A percentile compares a stretch with the other conserved stretches of the same genome.
Evolutionary conservation across 2,113 vertebrate genomes (phyloP).

Genomic region (Ptilorrhoa leucosticta): DNA sequence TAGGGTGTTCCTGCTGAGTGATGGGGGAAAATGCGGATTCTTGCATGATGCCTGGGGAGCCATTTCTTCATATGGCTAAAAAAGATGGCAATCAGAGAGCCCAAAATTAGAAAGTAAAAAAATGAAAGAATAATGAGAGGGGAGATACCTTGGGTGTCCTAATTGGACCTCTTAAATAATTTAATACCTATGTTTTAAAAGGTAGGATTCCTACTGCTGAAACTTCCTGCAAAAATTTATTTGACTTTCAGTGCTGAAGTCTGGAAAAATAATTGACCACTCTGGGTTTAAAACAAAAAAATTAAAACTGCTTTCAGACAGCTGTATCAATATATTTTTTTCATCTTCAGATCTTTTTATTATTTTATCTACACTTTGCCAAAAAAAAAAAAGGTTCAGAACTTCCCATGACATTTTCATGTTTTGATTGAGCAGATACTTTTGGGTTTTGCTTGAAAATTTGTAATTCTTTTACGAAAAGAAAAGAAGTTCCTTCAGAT

Average conservation of each 20-base stretch:
- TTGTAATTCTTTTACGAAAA: not conserved
- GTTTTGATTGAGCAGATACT: not conserved
- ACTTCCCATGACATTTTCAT: not conserved
- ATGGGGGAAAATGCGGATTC: not conserved
- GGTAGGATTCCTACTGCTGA: not conserved
- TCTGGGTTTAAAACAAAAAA: not conserved
- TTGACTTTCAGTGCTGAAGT: not conserved
- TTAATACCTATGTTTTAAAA: not conserved
- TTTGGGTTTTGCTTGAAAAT: not conserved
- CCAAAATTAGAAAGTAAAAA: not conserved
- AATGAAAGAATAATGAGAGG: not conserved
- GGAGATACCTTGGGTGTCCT: not conserved
- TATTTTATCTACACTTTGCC: not conserved
- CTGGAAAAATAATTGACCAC: not conserved
- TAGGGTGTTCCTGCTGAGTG: not conserved
- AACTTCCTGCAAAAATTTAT: not conserved
- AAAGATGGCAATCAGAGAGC: not conserved
- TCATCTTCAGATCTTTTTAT: not conserved
- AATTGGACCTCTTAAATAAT: not conserved
- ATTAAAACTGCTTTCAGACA: not conserved
- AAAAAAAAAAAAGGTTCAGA: not conserved
- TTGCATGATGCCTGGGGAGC: not conserved
- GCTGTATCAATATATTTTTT: not conserved
- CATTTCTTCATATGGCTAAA: not conserved
- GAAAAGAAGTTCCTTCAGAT: not conserved